Evolutionary conservation across 2,113 vertebrate species (phyloP).

Genomic region (Ardeotis arabs): DNA sequence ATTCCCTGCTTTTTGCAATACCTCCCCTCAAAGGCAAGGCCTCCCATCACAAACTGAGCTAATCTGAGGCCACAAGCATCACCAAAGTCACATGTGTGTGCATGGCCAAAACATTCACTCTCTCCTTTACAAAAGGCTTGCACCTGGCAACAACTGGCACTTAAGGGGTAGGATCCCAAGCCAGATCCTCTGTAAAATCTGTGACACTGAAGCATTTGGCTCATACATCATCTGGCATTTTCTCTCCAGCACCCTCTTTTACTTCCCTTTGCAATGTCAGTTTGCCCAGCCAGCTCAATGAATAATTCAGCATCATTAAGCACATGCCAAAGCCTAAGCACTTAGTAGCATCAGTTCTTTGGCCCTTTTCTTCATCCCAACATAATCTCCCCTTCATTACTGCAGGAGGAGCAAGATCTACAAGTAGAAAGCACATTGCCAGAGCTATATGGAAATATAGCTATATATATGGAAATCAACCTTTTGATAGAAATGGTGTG

Average conservation of each 20-base stretch:
- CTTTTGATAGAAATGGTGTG: not conserved
- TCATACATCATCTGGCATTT: not conserved
- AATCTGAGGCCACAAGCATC: not conserved
- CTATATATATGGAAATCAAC: conserved; percentile 47
- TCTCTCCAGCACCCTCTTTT: not conserved
- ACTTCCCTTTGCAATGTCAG: not conserved
- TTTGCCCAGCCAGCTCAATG: not conserved
- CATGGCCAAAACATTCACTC: not conserved
- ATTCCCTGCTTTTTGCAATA: not conserved
- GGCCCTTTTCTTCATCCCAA: not conserved
- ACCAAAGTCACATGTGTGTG: not conserved
- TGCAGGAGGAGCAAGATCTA: not conserved
- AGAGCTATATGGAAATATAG: not conserved
- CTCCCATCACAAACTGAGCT: not conserved
- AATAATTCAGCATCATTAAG: conserved; percentile 55
- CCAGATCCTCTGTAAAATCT: not conserved
- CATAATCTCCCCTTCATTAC: not conserved
- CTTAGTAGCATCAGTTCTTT: not conserved
- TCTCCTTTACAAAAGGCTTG: not conserved
- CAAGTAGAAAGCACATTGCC: not conserved
- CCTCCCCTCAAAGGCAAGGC: not conserved
- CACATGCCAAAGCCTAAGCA: not conserved
- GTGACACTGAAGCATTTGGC: not conserved
- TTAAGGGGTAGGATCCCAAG: not conserved
- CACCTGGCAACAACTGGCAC: not conserved